These are phyloP conservation scores for Poecilia latipinna DNA, from an alignment of 2,113 vertebrate genomes.

Conservation along the genomic window DNA sequence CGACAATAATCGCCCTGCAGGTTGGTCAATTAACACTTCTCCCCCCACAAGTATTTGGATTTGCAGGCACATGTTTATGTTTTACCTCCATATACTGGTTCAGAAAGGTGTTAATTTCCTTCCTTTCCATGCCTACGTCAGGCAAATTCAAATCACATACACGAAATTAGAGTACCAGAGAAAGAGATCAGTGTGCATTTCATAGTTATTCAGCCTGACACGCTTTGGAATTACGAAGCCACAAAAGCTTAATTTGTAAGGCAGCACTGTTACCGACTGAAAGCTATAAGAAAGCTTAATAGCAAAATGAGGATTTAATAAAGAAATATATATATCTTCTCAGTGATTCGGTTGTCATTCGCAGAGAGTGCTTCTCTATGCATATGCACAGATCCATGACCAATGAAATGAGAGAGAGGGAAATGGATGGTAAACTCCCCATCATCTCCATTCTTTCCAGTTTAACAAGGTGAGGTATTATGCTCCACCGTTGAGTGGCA, in stretches of 20 bases:
- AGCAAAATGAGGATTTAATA: conserved; percentile 59
- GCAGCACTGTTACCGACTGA: conserved; percentile 42
- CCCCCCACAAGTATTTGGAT: conserved; percentile 45
- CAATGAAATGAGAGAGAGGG: conserved; percentile 65
- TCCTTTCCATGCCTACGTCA: conserved; percentile 29
- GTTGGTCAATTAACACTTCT: conserved; percentile 72
- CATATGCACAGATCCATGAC: conserved; percentile 60
- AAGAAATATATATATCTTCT: conserved; percentile 43
- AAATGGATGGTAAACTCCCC: conserved; percentile 71
- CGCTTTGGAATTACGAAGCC: conserved; percentile 58
- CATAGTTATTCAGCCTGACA: conserved; percentile 49
- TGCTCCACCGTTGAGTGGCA: conserved; percentile 57
- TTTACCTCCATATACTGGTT: conserved; percentile 31
- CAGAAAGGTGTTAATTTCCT: conserved; percentile 58
- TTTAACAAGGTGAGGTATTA: conserved; percentile 70
- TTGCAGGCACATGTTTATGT: conserved; percentile 60
- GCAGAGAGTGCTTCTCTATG: conserved; percentile 38
- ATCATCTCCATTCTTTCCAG: conserved; percentile 62
- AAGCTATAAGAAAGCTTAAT: conserved; percentile 43
- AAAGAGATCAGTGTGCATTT: conserved; percentile 33
- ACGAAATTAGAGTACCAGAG: conserved; percentile 41
- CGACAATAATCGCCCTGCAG: conserved; percentile 72
- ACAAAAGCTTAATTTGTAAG: conserved; percentile 65
- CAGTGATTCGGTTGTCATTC: conserved; percentile 64
- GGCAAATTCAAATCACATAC: conserved; percentile 51